Conservation (phyloP, 2,888 invertebrate genomes). For the Eupithecia exiguata region DNA sequence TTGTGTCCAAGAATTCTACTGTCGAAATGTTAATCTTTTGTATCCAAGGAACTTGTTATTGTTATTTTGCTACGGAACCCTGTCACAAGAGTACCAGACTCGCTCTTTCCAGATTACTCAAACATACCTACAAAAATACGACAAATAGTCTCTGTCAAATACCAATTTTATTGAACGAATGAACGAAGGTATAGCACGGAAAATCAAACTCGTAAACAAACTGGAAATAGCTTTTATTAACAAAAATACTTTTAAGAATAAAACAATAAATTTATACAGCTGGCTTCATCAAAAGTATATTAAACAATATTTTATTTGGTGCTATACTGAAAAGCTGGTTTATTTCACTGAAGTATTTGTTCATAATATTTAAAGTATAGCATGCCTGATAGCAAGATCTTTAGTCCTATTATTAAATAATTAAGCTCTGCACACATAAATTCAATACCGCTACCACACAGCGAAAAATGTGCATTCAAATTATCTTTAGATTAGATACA, state of each 20-base stretch:
- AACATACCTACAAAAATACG: not conserved
- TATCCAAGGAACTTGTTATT: not conserved
- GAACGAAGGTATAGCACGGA: not conserved
- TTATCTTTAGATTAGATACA: too few species aligned
- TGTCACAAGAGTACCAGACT: not conserved
- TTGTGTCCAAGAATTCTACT: too few species aligned
- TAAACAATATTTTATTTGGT: not conserved
- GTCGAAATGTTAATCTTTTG: too few species aligned
- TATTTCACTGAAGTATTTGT: not conserved
- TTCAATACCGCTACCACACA: not conserved
- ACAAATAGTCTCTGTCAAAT: not conserved
- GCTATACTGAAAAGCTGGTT: not conserved
- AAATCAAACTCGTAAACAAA: not conserved
- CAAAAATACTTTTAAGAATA: slow-evolving; percentile 17
- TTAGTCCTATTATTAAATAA: not conserved
- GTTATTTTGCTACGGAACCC: not conserved
- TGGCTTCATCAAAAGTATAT: not conserved
- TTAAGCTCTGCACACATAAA: not conserved
- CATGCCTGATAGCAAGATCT: not conserved
- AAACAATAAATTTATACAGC: not conserved
- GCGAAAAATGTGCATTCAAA: not conserved
- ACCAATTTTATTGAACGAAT: not conserved
- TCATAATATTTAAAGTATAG: not conserved
- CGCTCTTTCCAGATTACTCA: not conserved
- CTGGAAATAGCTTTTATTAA: slow-evolving; percentile 14